Evolutionary conservation across 2,113 vertebrate genomes (phyloP).

Genomic region (Haliaeetus leucogaster): DNA sequence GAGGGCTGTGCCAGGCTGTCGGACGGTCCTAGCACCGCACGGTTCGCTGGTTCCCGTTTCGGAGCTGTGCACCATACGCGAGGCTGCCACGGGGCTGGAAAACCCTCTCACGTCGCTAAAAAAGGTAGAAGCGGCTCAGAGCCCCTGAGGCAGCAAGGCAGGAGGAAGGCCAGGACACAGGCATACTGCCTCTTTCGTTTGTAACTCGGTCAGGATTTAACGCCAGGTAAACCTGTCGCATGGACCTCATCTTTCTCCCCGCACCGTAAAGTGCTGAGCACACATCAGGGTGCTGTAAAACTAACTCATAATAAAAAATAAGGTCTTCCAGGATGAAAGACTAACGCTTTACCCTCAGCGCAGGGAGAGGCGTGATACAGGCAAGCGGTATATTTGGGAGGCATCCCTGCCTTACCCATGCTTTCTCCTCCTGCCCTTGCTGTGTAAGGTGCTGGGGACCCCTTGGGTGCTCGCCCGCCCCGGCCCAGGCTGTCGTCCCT

Average conservation of each 20-base stretch:
- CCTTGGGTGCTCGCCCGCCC: neutral
- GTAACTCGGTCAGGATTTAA: constrained; percentile 3
- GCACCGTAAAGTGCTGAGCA: neutral
- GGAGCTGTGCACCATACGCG: neutral
- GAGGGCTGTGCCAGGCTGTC: neutral
- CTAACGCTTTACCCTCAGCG: neutral
- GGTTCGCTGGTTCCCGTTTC: neutral
- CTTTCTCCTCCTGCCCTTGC: neutral
- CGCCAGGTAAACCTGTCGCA: neutral
- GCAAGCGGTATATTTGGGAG: neutral
- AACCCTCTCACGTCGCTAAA: neutral
- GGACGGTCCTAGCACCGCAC: neutral
- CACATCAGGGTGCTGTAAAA: constrained; percentile 26
- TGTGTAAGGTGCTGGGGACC: neutral
- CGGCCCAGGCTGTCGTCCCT: neutral
- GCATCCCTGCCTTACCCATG: neutral
- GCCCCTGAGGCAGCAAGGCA: neutral
- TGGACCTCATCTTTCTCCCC: neutral
- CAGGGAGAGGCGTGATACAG: neutral
- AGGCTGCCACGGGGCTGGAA: neutral
- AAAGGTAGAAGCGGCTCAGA: neutral
- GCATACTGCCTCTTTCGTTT: neutral
- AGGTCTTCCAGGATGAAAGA: constrained; percentile 4
- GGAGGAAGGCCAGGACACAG: neutral
- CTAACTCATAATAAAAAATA: constrained; percentile 6